Percentiles rank a stretch among this genome's conserved stretches.
Conservation (phyloP, 2,113 vertebrate genomes). For the Martes martes region DNA sequence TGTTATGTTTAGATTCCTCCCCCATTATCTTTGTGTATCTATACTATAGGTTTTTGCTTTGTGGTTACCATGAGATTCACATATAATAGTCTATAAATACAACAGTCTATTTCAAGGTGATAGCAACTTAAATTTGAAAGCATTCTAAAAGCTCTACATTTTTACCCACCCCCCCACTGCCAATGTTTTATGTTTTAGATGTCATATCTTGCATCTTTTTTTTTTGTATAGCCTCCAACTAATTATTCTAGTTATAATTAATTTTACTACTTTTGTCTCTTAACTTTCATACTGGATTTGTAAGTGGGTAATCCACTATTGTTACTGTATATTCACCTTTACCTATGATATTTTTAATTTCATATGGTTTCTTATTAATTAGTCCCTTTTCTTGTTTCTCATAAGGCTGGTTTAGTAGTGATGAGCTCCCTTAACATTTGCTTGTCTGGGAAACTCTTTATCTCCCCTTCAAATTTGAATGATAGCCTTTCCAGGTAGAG, state of each 20-base stretch:
- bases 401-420: background rate
- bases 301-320: background rate
- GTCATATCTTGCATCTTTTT: background rate
- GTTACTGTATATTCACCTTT: background rate
- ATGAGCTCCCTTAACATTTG: background rate
- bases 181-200: background rate
- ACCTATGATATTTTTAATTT: background rate
- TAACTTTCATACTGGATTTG: background rate
- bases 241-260: background rate
- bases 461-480: background rate
- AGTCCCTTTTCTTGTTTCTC: background rate
- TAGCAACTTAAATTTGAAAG: background rate
- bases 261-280: background rate
- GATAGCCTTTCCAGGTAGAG: background rate
- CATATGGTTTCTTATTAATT: background rate
- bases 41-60: background rate
- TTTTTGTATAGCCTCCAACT: background rate
- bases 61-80: background rate
- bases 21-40: background rate
- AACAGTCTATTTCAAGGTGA: background rate
- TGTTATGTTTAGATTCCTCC: background rate
- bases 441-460: background rate
- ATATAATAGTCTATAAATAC: background rate
- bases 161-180: background rate
- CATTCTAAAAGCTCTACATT: background rate